Conservation (phyloP, 2,797 vertebrate species). For the Tinamus major region DNA sequence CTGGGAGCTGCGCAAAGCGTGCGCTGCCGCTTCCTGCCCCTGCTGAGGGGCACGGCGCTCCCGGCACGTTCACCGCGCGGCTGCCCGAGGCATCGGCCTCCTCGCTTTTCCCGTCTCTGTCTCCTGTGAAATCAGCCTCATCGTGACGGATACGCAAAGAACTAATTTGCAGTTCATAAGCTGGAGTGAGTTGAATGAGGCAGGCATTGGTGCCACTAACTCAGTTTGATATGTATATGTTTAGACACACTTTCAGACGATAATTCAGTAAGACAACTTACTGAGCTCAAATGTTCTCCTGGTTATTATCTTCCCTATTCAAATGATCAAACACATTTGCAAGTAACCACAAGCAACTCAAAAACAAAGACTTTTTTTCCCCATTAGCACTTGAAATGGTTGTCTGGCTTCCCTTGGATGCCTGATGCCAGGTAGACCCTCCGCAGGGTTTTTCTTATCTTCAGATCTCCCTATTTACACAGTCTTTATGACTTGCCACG, state of each 20-base stretch:
- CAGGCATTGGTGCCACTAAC: neutral
- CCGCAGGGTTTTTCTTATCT: neutral
- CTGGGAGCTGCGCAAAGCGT: neutral
- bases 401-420: neutral
- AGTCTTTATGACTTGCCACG: neutral
- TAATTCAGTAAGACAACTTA: neutral
- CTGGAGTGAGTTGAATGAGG: conserved; percentile 19
- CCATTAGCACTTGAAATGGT: neutral
- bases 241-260: conserved; percentile 14
- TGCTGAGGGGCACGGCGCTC: neutral
- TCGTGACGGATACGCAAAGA: neutral
- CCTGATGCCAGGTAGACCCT: conserved; percentile 18
- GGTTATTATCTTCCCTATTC: conserved; percentile 30
- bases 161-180: conserved; percentile 21
- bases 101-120: neutral
- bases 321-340: conserved; percentile 36
- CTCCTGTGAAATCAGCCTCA: conserved; percentile 8
- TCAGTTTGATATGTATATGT: conserved; percentile 40
- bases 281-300: conserved; percentile 15
- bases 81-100: neutral
- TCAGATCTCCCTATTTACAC: conserved; percentile 6
- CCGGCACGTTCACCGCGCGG: neutral
- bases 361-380: conserved; percentile 1
- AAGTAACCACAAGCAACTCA: conserved; percentile 15
- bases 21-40: neutral